These are phyloP conservation scores for Mergus octosetaceus DNA, from an alignment of 2,797 vertebrate genomes.

Conservation along the genomic window DNA sequence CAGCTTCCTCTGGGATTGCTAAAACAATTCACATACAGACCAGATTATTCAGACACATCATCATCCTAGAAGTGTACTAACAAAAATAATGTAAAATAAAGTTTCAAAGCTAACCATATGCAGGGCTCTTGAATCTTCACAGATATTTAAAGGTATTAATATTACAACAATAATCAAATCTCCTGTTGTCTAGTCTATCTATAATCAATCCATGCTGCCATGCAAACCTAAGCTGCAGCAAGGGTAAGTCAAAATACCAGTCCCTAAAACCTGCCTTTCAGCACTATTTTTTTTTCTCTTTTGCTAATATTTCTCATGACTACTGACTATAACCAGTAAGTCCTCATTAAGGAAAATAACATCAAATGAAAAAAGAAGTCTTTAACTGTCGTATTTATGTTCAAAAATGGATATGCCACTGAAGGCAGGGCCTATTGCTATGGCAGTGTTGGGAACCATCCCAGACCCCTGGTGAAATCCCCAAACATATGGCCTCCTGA, in stretches of 20 bases:
- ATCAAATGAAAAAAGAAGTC: neutral
- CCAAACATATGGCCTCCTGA: too few relatives aligned
- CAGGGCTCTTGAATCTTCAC: neutral
- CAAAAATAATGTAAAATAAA: neutral
- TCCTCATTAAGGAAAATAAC: neutral
- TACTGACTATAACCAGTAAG: neutral
- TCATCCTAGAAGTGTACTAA: neutral
- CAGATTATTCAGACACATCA: neutral
- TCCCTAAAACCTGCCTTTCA: neutral
- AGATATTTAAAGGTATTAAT: neutral
- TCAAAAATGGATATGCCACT: neutral
- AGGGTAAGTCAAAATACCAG: neutral
- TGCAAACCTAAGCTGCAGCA: neutral
- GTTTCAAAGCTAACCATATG: neutral
- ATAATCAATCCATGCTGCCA: fast-evolving
- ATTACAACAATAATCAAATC: neutral
- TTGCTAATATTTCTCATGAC: neutral
- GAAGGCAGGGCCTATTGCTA: neutral
- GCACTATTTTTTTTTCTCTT: neutral
- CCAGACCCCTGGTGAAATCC: neutral
- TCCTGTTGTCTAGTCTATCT: fast-evolving
- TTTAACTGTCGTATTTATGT: neutral
- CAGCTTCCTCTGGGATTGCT: neutral
- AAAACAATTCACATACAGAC: fast-evolving
- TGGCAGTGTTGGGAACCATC: neutral